These are phyloP conservation scores for Myzus persicae DNA, from an alignment of 1,140 invertebrate species.

Conservation along the genomic window DNA sequence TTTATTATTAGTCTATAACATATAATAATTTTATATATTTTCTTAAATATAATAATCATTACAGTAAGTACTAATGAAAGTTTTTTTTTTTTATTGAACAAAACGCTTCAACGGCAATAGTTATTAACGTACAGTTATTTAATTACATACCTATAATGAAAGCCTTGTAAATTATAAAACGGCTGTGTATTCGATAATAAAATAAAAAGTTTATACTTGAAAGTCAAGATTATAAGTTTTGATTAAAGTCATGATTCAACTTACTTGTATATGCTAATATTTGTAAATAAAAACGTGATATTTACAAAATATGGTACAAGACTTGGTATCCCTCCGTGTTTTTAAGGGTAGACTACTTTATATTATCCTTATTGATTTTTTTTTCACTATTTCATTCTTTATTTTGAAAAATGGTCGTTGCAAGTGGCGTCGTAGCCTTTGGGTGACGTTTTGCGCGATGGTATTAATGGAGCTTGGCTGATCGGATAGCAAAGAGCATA, in stretches of 20 bases:
- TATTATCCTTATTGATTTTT: not conserved
- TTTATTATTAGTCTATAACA: not conserved
- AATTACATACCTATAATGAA: no score
- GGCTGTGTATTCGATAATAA: not conserved
- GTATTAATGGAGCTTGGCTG: conserved; percentile 9
- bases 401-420: not conserved
- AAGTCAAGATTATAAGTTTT: not conserved
- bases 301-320: conserved; percentile 8
- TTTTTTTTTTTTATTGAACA: no score
- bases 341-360: not conserved
- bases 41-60: conserved; percentile 1
- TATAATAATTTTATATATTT: not conserved
- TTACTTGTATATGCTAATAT: conserved; percentile 16
- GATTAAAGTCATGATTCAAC: conserved; percentile 11
- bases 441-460: not conserved
- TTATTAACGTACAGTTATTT: no score
- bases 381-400: not conserved
- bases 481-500: not conserved
- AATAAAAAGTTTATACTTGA: not conserved
- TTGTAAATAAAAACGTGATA: conserved; percentile 13
- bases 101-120: no score
- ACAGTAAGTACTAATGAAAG: not conserved
- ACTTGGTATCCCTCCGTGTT: not conserved
- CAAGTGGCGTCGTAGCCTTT: conserved; percentile 16
- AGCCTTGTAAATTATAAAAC: not conserved